phyloP scores from a whole-genome alignment of 2,113 vertebrate genomes.

The Dendrocopos noguchii region DNA sequence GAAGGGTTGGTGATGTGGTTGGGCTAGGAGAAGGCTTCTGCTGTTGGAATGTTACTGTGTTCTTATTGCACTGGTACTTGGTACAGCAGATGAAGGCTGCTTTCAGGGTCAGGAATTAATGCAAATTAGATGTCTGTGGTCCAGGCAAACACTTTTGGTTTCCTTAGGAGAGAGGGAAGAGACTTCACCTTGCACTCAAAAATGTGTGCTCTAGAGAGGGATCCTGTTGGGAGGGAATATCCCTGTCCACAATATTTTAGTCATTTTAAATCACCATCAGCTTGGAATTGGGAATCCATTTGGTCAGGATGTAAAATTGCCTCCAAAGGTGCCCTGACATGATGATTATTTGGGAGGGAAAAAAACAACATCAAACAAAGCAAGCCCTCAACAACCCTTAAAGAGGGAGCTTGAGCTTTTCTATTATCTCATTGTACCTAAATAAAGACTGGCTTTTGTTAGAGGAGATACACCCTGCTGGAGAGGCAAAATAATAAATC shows the following conservation, averaged over 20 bases:
- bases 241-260: rapidly evolving
- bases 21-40: background rate
- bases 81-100: background rate
- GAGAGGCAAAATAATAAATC: background rate
- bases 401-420: background rate
- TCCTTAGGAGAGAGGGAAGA: background rate
- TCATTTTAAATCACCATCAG: rapidly evolving
- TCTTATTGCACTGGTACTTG: background rate
- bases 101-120: background rate
- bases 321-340: background rate
- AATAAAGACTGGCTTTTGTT: background rate
- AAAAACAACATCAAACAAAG: background rate
- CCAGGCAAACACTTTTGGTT: background rate
- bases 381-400: background rate
- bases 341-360: background rate
- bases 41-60: background rate
- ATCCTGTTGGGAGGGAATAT: background rate
- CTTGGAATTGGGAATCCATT: background rate
- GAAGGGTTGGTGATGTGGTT: background rate
- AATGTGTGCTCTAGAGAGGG: background rate
- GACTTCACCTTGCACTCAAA: background rate
- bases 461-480: background rate
- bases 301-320: background rate
- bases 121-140: background rate
- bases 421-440: background rate